These are phyloP conservation scores for Oncopodura yosiiana DNA, from an alignment of 1,140 invertebrate species.

Conservation along the genomic window DNA sequence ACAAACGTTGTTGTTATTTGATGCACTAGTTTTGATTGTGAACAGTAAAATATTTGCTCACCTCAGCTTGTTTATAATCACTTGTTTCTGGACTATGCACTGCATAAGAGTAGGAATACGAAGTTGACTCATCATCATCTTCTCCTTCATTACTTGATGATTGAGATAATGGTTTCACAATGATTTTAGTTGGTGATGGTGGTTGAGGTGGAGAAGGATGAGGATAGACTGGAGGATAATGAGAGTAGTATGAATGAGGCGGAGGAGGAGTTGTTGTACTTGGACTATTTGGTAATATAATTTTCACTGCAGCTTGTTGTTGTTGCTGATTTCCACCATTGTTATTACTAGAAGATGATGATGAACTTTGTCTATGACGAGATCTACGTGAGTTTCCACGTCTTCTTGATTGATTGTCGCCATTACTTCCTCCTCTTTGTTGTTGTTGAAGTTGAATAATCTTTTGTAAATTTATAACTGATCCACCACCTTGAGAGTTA, in stretches of 20 bases:
- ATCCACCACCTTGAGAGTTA: background rate
- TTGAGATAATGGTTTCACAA: too few relatives aligned
- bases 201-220: background rate
- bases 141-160: constrained; percentile 2
- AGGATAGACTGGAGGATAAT: background rate
- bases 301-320: constrained; percentile 11
- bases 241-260: background rate
- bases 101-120: constrained; percentile 2
- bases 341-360: background rate
- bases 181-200: background rate
- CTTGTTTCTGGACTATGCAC: background rate
- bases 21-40: background rate
- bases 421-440: background rate
- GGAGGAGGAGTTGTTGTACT: constrained; percentile 6
- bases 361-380: constrained; percentile 3
- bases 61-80: constrained; percentile 4
- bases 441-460: background rate
- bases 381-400: too few relatives aligned
- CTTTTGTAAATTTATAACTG: constrained; percentile 6
- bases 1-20: too few relatives aligned
- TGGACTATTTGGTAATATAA: constrained; percentile 1
- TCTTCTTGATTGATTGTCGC: background rate
- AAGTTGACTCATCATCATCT: background rate
- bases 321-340: background rate
- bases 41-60: constrained; percentile 8